These are phyloP conservation scores for Cepaea nemoralis DNA, from an alignment of 1,140 invertebrate species.

Conservation along the genomic window DNA sequence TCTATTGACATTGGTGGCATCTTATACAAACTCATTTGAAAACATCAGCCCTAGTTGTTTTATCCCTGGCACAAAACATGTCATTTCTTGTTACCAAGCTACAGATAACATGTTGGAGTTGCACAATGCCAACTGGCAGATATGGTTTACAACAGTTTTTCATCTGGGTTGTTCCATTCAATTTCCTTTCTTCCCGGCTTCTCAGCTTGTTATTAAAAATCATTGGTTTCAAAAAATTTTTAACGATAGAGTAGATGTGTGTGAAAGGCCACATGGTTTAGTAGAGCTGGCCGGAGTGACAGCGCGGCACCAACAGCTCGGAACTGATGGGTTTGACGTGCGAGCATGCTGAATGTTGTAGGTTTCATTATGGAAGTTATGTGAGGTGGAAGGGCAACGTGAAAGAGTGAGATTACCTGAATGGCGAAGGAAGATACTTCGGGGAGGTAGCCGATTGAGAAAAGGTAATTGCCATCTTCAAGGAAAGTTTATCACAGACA, in stretches of 20 bases:
- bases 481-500: too few species aligned
- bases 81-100: neutral
- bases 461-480: too few species aligned
- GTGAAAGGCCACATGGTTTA: too few species aligned
- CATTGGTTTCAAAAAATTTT: neutral
- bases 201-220: neutral
- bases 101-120: neutral
- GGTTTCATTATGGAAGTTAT: neutral
- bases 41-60: neutral
- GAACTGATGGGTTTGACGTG: constrained; percentile 1
- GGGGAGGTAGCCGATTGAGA: too few species aligned
- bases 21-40: constrained; percentile 5
- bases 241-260: neutral
- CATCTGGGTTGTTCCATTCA: constrained; percentile 2
- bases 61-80: neutral
- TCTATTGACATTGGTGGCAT: neutral
- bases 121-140: neutral
- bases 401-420: too few species aligned
- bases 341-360: neutral
- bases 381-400: neutral
- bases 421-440: too few species aligned
- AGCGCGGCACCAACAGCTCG: neutral
- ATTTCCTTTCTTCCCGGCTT: neutral
- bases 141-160: neutral
- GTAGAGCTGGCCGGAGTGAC: neutral